Evolutionary conservation across 2,113 vertebrate genomes (phyloP).

Genomic region (Myodes glareolus): DNA sequence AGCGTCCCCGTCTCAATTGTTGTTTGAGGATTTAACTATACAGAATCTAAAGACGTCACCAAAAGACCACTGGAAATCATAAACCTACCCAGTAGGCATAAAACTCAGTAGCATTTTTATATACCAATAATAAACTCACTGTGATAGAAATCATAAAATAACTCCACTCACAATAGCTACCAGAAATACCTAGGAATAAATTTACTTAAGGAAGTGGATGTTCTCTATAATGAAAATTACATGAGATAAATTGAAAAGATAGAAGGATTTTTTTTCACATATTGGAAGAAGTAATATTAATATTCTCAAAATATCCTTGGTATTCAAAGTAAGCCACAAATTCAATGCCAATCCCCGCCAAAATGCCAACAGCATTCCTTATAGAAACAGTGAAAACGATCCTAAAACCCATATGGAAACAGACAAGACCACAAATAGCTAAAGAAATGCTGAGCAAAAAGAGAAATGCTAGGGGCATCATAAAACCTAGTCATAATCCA

Average conservation of each 20-base stretch:
- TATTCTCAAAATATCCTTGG: neutral
- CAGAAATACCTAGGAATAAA: constrained; percentile 10
- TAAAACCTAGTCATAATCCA: neutral
- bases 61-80: neutral
- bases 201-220: neutral
- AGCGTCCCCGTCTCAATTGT: neutral
- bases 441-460: neutral
- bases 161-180: neutral
- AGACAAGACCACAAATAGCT: neutral
- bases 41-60: neutral
- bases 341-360: neutral
- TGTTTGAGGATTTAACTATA: neutral
- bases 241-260: neutral
- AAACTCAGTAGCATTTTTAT: neutral
- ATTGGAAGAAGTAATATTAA: neutral
- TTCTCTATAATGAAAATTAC: neutral
- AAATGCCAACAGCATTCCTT: neutral
- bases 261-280: neutral
- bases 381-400: neutral
- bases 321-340: neutral
- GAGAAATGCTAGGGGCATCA: neutral
- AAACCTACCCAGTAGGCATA: neutral
- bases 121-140: neutral
- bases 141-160: neutral
- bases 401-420: neutral